These are phyloP conservation scores for Phortica variegata DNA, from an alignment of 1,140 invertebrate species.

Conservation along the genomic window DNA sequence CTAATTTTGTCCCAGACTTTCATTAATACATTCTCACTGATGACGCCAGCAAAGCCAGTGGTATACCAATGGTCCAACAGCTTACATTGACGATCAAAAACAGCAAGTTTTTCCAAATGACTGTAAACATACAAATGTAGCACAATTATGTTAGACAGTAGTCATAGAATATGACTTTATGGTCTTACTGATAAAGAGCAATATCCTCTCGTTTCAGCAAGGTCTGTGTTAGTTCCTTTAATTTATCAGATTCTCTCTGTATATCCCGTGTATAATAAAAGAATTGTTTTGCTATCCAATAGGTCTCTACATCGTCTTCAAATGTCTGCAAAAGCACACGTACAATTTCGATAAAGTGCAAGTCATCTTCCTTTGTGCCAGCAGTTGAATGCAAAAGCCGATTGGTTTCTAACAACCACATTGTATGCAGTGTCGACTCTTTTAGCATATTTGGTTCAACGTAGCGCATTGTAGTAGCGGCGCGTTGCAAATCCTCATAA, in stretches of 20 bases:
- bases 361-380: slow-evolving; percentile 59
- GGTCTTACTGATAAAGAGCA: slow-evolving; percentile 62
- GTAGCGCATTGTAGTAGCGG: slow-evolving; percentile 67
- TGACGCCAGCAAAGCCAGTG: slow-evolving; percentile 75
- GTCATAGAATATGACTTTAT: not conserved
- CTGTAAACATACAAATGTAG: slow-evolving; percentile 49
- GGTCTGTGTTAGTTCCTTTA: slow-evolving; percentile 66
- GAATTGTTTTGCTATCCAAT: slow-evolving; percentile 76
- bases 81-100: slow-evolving; percentile 60
- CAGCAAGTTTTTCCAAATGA: slow-evolving; percentile 61
- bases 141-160: not conserved
- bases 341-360: slow-evolving; percentile 65
- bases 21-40: slow-evolving; percentile 73
- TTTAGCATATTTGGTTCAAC: slow-evolving; percentile 60
- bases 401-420: slow-evolving; percentile 75
- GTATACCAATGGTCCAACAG: slow-evolving; percentile 75
- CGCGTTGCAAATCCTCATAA: slow-evolving; percentile 73
- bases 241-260: slow-evolving; percentile 64
- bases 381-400: slow-evolving; percentile 66
- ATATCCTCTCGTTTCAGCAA: slow-evolving; percentile 73
- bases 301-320: slow-evolving; percentile 72
- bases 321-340: slow-evolving; percentile 69
- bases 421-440: slow-evolving; percentile 67
- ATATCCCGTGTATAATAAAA: slow-evolving; percentile 68
- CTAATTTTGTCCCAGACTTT: slow-evolving; percentile 88